Evolutionary conservation across 2,797 vertebrate genomes (phyloP), one percentile per base, ranked within the genome.

Genomic region (Lithobates sylvaticus): DNA sequence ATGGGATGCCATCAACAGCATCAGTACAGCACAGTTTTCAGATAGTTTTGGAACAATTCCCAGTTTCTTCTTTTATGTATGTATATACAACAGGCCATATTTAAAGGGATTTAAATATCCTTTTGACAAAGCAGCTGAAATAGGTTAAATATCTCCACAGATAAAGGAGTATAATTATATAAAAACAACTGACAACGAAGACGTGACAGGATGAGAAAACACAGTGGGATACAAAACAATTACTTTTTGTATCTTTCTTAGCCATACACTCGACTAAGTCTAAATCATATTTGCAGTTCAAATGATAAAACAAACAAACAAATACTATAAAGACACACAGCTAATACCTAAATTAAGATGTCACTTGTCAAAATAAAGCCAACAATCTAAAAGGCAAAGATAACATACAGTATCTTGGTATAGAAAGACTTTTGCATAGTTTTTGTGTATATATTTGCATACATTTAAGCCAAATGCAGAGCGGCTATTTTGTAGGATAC

Each of bases 221-320:
- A 64, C 86, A 87, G 81, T 84, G 61, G 86, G 81, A 87, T 84
- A 84, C 69, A 77, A 84, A 84, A 84, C 81, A 87, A 84, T 87
- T 87, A 87, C 58, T 87, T 61, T 79, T 67, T 84, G 69, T 78
- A 75, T 84, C 76, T 84, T 70, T 79, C 76, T 75, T 84, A 74
- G 76, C 81, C 74, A 68, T 68, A 36, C 71, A 87, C 74, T 84
- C 64, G 47, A 76, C 76, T 74, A 47, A 83, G 47, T 34, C 79
- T 77, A 79, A 84, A 87, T 79, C 76, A 79, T 21, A 74, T 84
- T 87, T 80, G 42, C 61, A 76, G 81, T 54, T 79, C 76, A 87
- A 84, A 69, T 69, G 15, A 78, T 74, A 84, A 87, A 79, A n/a
- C 44, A 87, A 77, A n/a, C 44, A 87, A 77, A 74, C 47, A 58